A percentile compares a stretch with the other conserved stretches of the same genome.
Conservation (phyloP, 1,140 invertebrate species). For the Drosophila novamexicana region DNA sequence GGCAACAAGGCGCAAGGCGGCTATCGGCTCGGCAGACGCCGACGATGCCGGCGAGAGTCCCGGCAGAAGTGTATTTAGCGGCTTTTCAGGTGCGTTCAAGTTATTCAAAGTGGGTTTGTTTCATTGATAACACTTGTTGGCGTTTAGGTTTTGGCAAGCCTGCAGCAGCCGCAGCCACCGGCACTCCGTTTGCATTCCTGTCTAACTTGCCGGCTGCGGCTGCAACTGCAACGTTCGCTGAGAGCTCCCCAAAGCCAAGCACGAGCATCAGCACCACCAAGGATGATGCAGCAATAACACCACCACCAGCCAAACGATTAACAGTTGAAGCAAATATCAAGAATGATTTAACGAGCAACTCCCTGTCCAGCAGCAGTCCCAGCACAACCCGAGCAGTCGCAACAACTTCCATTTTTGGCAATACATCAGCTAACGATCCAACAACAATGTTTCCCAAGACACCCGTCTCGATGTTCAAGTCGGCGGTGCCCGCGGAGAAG, state of each 20-base stretch:
- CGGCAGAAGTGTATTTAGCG: conserved; percentile 87
- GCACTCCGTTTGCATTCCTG: conserved; percentile 87
- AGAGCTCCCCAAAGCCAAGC: conserved; percentile 2
- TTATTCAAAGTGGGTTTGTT: not conserved
- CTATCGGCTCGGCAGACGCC: conserved; percentile 55
- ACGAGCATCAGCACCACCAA: conserved; percentile 2
- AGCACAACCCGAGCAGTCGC: not conserved
- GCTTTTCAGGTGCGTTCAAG: conserved; percentile 86
- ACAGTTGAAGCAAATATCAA: conserved; percentile 12
- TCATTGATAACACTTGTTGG: not conserved
- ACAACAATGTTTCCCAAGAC: not conserved
- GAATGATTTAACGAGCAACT: conserved; percentile 9
- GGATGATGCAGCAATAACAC: not conserved
- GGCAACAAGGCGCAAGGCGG: conserved; percentile 88
- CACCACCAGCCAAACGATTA: conserved; percentile 16
- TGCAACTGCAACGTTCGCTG: conserved; percentile 9
- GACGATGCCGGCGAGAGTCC: conserved; percentile 52
- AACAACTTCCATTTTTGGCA: conserved; percentile 54
- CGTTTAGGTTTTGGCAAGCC: conserved; percentile 56
- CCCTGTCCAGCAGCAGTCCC: conserved; percentile 6
- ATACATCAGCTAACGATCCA: conserved; percentile 3
- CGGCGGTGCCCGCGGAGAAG: not conserved
- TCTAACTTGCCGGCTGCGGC: conserved; percentile 64
- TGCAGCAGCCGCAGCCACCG: conserved; percentile 25
- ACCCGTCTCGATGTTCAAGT: conserved; percentile 5